Evolutionary conservation across 1,140 invertebrate genomes (phyloP).

Genomic region (Medauroidea extradentata): DNA sequence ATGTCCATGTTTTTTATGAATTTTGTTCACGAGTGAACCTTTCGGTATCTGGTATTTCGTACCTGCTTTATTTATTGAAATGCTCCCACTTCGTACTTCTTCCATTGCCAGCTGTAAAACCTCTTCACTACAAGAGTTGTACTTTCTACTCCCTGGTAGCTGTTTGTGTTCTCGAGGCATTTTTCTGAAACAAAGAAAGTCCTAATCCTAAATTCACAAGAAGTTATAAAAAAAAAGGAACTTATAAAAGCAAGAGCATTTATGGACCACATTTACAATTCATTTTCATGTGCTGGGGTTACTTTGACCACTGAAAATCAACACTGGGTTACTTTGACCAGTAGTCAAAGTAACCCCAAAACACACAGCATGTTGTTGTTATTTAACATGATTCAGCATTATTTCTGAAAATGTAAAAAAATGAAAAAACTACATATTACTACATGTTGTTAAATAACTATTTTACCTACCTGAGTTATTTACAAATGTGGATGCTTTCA

Average conservation of each 20-base stretch:
- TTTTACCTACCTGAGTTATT: not conserved
- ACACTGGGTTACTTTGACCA: no score
- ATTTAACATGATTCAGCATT: conserved; percentile 11
- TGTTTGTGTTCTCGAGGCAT: conserved; percentile 11
- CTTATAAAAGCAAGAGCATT: no score
- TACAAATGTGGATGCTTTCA: conserved; percentile 1
- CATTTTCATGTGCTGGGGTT: no score
- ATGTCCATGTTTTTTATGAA: no score
- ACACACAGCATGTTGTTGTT: conserved; percentile 1
- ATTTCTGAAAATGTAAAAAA: conserved; percentile 11
- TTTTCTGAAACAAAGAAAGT: conserved; percentile 4
- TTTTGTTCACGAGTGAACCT: no score
- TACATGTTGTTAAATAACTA: conserved; percentile 16
- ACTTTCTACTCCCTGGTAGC: conserved; percentile 8
- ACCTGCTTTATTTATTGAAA: conserved; percentile 12
- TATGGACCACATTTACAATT: no score
- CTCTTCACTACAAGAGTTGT: conserved; percentile 11
- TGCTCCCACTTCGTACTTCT: not conserved
- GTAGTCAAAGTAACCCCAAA: not conserved
- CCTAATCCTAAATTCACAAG: no score
- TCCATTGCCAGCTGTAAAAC: not conserved
- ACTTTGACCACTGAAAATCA: no score
- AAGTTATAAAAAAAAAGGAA: no score
- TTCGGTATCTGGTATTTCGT: conserved; percentile 2
- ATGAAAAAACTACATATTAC: conserved; percentile 8